Conservation (phyloP, 1,140 invertebrate genomes). For the Periplaneta americana region DNA sequence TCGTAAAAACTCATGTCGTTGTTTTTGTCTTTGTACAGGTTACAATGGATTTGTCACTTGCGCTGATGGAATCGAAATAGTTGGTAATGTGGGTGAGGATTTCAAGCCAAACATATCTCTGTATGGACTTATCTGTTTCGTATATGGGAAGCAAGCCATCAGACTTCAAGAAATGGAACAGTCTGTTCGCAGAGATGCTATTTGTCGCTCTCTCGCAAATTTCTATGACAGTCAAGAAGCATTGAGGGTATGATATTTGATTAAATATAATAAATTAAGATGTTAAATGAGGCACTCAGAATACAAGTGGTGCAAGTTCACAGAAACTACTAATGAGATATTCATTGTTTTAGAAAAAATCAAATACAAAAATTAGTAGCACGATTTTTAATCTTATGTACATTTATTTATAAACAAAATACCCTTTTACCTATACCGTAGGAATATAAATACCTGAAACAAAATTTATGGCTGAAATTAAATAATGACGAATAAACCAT, state of each 20-base stretch:
- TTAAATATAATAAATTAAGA: not conserved
- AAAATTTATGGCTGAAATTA: too few species aligned
- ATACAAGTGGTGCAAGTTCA: not conserved
- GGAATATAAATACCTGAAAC: too few species aligned
- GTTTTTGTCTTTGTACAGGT: not conserved
- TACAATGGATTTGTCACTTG: constrained; percentile 18
- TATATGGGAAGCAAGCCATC: constrained; percentile 37
- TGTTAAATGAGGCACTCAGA: not conserved
- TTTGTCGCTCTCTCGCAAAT: constrained; percentile 6
- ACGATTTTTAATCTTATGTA: too few species aligned
- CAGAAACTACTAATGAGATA: too few species aligned
- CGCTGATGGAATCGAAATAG: constrained; percentile 28
- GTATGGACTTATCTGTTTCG: constrained; percentile 34
- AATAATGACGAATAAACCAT: too few species aligned
- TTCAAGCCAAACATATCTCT: constrained; percentile 24
- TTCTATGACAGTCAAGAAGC: constrained; percentile 13
- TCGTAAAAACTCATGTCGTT: too few species aligned
- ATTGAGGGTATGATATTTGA: not conserved
- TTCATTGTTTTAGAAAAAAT: too few species aligned
- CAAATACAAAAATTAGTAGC: too few species aligned
- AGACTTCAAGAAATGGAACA: constrained; percentile 15
- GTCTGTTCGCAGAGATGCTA: constrained; percentile 12
- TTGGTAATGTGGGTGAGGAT: constrained; percentile 33
- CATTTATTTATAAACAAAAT: too few species aligned
- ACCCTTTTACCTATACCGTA: too few species aligned